Evolutionary conservation across 2,797 vertebrate species (phyloP), one percentile per base, ranked within the genome.

Genomic region (Halcyon smyrnensis): DNA sequence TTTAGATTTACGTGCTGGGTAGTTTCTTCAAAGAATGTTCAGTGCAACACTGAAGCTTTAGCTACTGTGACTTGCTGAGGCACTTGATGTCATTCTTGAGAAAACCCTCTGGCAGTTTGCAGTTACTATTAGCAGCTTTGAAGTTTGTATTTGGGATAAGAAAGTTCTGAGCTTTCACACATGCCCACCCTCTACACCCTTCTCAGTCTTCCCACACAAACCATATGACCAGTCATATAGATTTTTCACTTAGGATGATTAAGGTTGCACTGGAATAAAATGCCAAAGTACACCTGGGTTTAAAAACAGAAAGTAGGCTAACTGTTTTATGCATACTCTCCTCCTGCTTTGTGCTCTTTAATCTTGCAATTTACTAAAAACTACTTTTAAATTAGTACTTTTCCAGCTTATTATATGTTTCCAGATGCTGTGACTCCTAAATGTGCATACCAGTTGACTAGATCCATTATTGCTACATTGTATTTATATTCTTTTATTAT

Each of bases 91-190:
- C 17, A 69, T 68, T 84, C 88, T 70, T 82, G 74, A 92, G 84
- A 97, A 94, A 74, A 92, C 36, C 67, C 73, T 87, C 69, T 82
- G 85, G 77, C 93, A 89, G 80, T 93, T 92, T 92, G 80, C 70
- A 77, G 93, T 92, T 95, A 82, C 90, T 94, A 79, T 97, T 90
- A 93, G 84, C 86, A 95, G 74, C 70, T 51, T 94, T 3, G 1
- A 73, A 84, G 67, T 93, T 94, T 79, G 77, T 82, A 73, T 96
- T 89, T 82, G 78, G 92, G 93, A 92, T 95, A 82, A 90, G 63
- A 95, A 95, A 92, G 63, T 95, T 94, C 62, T 91, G 87, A 95
- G 94, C 59, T 88, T 95, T 95, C 94, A 81, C 96, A 96, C 93
- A 75, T 95, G 41, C 85, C 93, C 87, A 89, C 71, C 79, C 39